A percentile compares a stretch with the other conserved stretches of the same genome.
Conservation (phyloP, 2,888 invertebrate species). For the Nomada hirtipes region DNA sequence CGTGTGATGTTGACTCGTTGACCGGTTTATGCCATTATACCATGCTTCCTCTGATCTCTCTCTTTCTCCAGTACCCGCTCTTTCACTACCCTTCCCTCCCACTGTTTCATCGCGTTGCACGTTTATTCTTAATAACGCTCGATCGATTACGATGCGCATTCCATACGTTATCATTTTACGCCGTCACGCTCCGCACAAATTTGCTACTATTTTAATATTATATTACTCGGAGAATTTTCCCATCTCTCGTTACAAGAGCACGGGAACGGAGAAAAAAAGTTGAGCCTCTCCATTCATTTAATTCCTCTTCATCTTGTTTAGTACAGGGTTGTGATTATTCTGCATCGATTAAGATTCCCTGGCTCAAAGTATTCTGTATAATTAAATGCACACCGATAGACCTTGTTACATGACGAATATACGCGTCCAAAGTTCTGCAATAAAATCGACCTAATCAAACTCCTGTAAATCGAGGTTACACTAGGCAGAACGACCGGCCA, state of each 20-base stretch:
- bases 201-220: slow-evolving; percentile 35
- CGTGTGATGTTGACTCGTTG: slow-evolving; percentile 58
- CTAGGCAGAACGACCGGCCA: background rate
- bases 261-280: background rate
- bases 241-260: background rate
- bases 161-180: slow-evolving; percentile 46
- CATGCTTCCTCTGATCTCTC: slow-evolving; percentile 65
- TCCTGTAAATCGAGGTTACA: too few species aligned
- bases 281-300: background rate
- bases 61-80: slow-evolving; percentile 34
- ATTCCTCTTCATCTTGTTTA: background rate
- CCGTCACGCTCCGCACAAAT: slow-evolving; percentile 20
- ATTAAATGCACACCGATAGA: too few species aligned
- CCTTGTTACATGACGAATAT: too few species aligned
- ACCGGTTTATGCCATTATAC: slow-evolving; percentile 63
- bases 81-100: slow-evolving; percentile 42
- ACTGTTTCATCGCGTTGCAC: slow-evolving; percentile 24
- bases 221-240: background rate
- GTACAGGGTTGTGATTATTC: background rate
- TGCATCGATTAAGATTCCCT: too few species aligned
- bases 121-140: slow-evolving; percentile 53
- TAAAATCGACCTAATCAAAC: too few species aligned
- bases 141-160: slow-evolving; percentile 52
- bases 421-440: too few species aligned
- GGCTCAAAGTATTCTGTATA: too few species aligned